Base-by-base conservation (phyloP, 2,113 vertebrate species). In the Apistogramma diplotaenia region DNA sequence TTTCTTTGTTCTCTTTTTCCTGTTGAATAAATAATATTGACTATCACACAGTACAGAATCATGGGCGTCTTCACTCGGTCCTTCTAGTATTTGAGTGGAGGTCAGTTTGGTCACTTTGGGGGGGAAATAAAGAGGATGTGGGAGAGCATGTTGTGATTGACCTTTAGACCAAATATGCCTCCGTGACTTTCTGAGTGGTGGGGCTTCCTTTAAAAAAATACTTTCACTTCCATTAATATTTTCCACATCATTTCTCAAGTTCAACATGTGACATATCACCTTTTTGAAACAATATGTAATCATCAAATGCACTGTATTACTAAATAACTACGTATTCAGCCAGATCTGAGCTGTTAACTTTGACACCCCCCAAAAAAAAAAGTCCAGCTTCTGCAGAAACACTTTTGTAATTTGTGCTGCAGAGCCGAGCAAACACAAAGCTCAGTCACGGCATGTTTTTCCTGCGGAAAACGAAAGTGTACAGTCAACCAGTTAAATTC, bases 141-240 rank as follows among this genome's bases (percentile, higher is more conserved):
- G 33, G 33, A 35, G 8, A 35, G 33, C 33, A 37, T 43, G 37
- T 65, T 43, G 18, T 43, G 25, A 18, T 27, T 65, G 23, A 75
- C 72, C 6, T 43, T 11, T 53, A 3, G 43, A 40, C 5, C 53
- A 8, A 60, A 29, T 27, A 23, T 9, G 79, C 6, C 19, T 33
- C 7, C 0, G 8, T 12, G 23, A 31, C 8, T 33, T 21, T 4
- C 1, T 10, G 0, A 7, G 9, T 61, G 23, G 37, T 10, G 11
- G 4, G 4, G 6, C 33, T 81, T 76, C 27, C 71, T 6, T 70
- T 40, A 4, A 11, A 21, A 19, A 37, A 21, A 29, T 13, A 82
- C 21, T 91, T 91, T 85, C 76, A 88, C 40, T 90, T 91, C 84
- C 31, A 62, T 13, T 19, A 27, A 43, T 4, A 74, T 23, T 15